Percentiles rank a stretch among this genome's conserved stretches.
phyloP scores from a whole-genome alignment of 30 jellyfish, hydroid and myxozoan genomes.

The Aurelia sp. region DNA sequence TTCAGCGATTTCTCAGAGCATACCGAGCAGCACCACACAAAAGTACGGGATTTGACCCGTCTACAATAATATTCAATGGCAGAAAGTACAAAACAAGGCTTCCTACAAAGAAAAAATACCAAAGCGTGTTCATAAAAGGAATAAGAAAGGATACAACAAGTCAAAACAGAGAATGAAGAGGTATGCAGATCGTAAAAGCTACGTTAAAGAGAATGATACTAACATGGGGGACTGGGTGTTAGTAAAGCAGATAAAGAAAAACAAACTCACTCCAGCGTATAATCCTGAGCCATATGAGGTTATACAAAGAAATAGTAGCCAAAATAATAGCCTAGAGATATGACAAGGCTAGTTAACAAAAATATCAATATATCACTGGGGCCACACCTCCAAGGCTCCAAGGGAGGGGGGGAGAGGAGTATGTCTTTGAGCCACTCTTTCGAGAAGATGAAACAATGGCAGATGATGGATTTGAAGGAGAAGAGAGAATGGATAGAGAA shows the following conservation, averaged over 20 bases:
- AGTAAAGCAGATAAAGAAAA: constrained; percentile 12
- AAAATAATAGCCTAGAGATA: constrained; percentile 7
- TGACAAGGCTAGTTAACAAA: neutral
- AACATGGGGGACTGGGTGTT: constrained; percentile 33
- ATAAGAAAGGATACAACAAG: neutral
- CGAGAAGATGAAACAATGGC: too few species aligned
- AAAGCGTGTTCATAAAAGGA: neutral
- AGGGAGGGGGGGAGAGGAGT: too few species aligned
- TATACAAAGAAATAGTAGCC: constrained; percentile 41
- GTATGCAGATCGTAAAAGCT: too few species aligned
- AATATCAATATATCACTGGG: too few species aligned
- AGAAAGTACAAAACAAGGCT: constrained; percentile 41
- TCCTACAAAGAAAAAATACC: neutral
- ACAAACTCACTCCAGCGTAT: constrained; percentile 38
- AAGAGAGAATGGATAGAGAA: too few species aligned
- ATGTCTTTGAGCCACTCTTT: too few species aligned
- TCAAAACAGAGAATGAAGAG: constrained; percentile 37
- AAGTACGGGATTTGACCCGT: constrained; percentile 23
- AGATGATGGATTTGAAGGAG: too few species aligned
- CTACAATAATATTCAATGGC: constrained; percentile 50
- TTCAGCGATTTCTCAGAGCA: too few species aligned
- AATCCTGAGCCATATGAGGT: too few species aligned
- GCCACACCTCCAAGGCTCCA: too few species aligned
- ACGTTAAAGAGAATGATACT: constrained; percentile 14
- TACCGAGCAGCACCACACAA: too few species aligned